phyloP scores from a whole-genome alignment of 2,797 vertebrate species.

The Chloroceryle amazona region DNA sequence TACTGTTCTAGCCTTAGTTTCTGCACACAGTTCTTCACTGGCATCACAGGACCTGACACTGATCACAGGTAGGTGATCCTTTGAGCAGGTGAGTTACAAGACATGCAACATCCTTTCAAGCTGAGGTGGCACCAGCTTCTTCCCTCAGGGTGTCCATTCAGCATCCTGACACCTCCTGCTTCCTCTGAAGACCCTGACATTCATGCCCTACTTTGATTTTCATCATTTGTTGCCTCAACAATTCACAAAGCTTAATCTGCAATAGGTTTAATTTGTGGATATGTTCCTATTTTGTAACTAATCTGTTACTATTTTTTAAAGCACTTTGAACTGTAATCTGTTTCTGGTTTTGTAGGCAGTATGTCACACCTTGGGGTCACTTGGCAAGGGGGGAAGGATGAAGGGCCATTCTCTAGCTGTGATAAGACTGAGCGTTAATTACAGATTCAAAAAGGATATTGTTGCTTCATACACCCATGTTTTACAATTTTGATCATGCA shows the following conservation, averaged over 20 bases:
- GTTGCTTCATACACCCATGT: neutral
- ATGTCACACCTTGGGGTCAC: neutral
- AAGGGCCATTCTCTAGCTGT: neutral
- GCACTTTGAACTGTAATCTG: neutral
- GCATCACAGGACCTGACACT: neutral
- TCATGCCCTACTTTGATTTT: neutral
- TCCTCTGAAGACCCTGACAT: neutral
- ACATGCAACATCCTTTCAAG: neutral
- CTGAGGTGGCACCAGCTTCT: neutral
- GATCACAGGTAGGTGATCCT: neutral
- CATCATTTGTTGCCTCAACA: neutral
- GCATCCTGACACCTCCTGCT: neutral
- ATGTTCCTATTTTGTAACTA: neutral
- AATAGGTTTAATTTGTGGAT: neutral
- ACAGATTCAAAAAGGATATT: neutral
- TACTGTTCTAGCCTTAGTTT: neutral
- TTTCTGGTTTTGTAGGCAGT: neutral
- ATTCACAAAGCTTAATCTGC: neutral
- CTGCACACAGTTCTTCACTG: neutral
- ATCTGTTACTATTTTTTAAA: neutral
- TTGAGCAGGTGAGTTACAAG: neutral
- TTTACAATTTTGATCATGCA: neutral
- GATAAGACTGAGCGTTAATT: neutral
- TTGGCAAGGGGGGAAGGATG: neutral
- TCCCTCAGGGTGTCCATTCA: neutral